Base-by-base conservation (phyloP, 2,888 invertebrate genomes). In the Blera fallax region DNA sequence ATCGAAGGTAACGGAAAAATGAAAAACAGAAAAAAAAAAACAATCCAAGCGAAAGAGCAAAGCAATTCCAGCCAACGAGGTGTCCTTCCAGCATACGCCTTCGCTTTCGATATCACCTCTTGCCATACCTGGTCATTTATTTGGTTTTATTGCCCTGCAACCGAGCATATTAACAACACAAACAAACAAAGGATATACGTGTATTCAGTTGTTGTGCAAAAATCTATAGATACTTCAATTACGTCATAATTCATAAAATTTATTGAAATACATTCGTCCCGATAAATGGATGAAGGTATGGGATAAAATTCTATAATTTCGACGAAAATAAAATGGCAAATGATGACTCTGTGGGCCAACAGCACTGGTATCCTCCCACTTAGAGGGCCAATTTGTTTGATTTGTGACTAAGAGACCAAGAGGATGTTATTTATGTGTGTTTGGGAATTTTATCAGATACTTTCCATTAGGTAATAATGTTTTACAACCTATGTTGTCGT, bases 191-290 rank as follows among this genome's bases (percentile, higher is more conserved):
- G 24, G 56, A 40, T 62, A 48, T 72, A 48, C 45, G n/a, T 11
- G 48, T 56, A 64, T 48, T 56, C 58, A 18, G 52, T 48, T 58
- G 34, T 40, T 69, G 24, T 52, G 65, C 64, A 24, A 67, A 43
- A n/a, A 50, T 56, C 37, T 58, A 50, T 54, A 64, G 52, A 74
- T 58, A 60, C 84, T 67, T 80, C 70, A 72, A 70, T 76, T 74
- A 52, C 50, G 64, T 70, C 43, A 70, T 84, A 76, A 74, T 65
- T 84, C 84, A 80, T 84, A 64, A 64, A 80, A 80, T 70, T 45
- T 70, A 84, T 84, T 58, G 64, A 80, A 80, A 76, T 74, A 69
- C 78, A 72, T 79, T 64, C 64, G 24, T 77, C 29, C 37, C 14
- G 37, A 18, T 40, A 32, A 56, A 32, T 43, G 40, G 54, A 43